phyloP scores from a whole-genome alignment of 1,140 invertebrate species.

The Polypedilum vanderplanki region DNA sequence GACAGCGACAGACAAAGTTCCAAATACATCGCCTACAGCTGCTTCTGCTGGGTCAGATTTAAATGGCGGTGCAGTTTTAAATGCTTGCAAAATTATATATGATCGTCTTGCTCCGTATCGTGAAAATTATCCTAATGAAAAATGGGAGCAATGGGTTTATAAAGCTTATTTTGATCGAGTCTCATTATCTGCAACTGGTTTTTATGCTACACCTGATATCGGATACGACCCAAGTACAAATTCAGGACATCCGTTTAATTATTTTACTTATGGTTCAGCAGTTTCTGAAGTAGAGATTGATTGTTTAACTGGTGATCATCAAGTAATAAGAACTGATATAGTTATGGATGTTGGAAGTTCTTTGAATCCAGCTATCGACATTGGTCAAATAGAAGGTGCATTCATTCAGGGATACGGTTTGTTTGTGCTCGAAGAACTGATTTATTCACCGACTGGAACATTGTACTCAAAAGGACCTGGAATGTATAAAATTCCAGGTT shows the following conservation, averaged over 20 bases:
- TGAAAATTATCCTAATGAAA: conserved; percentile 66
- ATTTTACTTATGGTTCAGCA: conserved; percentile 80
- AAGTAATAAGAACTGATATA: conserved; percentile 81
- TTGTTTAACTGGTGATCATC: conserved; percentile 84
- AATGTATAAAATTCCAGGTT: conserved; percentile 87
- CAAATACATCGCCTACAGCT: conserved; percentile 88
- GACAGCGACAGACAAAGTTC: conserved; percentile 87
- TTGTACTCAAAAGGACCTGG: conserved; percentile 82
- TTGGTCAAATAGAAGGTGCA: conserved; percentile 92
- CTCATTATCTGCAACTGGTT: conserved; percentile 78
- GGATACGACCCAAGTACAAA: conserved; percentile 68
- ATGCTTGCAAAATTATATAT: conserved; percentile 74
- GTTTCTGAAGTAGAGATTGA: too few relatives aligned
- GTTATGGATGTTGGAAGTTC: conserved; percentile 91
- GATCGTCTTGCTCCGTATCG: conserved; percentile 71
- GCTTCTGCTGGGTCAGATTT: conserved; percentile 87
- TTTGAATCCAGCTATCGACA: too few relatives aligned
- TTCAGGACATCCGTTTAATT: conserved; percentile 65
- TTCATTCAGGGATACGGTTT: conserved; percentile 91
- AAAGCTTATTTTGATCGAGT: conserved; percentile 74
- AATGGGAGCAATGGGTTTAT: conserved; percentile 80
- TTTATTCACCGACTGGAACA: conserved; percentile 82
- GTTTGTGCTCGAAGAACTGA: conserved; percentile 85
- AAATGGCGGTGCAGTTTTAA: conserved; percentile 88
- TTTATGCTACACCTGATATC: conserved; percentile 73